phyloP scores from a whole-genome alignment of 1,140 invertebrate species.

The Diploscapter pachys region DNA sequence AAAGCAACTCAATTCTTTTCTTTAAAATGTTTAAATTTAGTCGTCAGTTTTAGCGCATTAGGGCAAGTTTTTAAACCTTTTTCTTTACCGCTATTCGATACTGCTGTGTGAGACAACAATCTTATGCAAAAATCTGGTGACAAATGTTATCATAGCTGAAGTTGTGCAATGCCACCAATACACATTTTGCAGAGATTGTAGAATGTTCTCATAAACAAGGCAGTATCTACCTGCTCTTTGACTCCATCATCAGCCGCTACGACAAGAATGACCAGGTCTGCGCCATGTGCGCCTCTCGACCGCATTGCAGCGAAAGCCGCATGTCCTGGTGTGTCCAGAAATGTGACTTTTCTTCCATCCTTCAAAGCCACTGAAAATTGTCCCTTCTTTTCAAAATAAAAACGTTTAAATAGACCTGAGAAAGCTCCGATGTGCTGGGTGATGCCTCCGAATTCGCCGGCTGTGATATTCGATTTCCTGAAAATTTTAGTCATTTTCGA shows the following conservation, averaged over 20 bases:
- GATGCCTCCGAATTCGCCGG: constrained; percentile 94
- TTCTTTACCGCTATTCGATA: no score
- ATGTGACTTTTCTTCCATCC: constrained; percentile 76
- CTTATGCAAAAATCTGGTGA: no score
- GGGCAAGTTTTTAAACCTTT: no score
- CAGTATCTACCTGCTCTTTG: constrained; percentile 71
- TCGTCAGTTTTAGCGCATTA: no score
- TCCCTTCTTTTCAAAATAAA: constrained; percentile 13
- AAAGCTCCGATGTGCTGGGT: constrained; percentile 99
- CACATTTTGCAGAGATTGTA: no score
- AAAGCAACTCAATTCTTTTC: no score
- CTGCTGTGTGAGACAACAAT: no score
- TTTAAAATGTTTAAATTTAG: no score
- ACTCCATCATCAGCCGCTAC: constrained; percentile 98
- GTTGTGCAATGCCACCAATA: no score
- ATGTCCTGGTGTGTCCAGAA: constrained; percentile 99
- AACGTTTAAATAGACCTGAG: constrained; percentile 64
- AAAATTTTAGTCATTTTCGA: neutral
- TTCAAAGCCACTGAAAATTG: constrained; percentile 66
- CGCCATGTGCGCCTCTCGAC: constrained; percentile 66
- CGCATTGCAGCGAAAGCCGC: constrained; percentile 90
- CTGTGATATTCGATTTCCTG: constrained; percentile 78
- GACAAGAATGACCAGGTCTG: constrained; percentile 91
- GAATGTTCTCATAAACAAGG: neutral
- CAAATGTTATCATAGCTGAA: no score